Evolutionary conservation across 2,888 invertebrate genomes (phyloP).

Genomic region (Actias luna): DNA sequence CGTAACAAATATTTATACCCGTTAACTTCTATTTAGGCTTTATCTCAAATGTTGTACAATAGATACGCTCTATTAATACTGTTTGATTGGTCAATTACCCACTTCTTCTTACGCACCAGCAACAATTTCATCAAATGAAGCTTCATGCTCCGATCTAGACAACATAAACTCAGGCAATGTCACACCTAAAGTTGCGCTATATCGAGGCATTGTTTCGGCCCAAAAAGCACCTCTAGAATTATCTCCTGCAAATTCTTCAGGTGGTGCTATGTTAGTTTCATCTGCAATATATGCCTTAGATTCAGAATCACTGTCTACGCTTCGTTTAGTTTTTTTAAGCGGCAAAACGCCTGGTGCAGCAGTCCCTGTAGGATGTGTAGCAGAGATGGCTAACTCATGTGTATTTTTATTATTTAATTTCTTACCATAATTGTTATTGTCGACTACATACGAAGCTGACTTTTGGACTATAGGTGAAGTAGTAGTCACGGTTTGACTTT

Average conservation of each 20-base stretch:
- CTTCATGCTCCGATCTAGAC: conserved; percentile 85
- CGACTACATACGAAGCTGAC: conserved; percentile 68
- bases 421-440: conserved; percentile 59
- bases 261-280: conserved; percentile 65
- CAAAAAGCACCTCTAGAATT: conserved; percentile 84
- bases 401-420: conserved; percentile 72
- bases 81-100: conserved; percentile 60
- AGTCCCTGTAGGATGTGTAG: conserved; percentile 45
- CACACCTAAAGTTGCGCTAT: conserved; percentile 83
- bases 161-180: conserved; percentile 86
- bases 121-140: conserved; percentile 83
- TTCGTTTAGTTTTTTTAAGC: conserved; percentile 58
- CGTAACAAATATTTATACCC: conserved; percentile 60
- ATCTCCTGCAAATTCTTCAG: conserved; percentile 78
- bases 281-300: conserved; percentile 55
- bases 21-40: conserved; percentile 61
- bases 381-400: conserved; percentile 45
- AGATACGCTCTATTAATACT: conserved; percentile 74
- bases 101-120: conserved; percentile 64
- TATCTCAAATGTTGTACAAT: conserved; percentile 61
- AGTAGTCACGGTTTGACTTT: conserved; percentile 67
- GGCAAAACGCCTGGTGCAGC: conserved; percentile 34
- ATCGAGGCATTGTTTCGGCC: conserved; percentile 85
- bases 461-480: conserved; percentile 56
- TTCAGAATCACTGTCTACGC: conserved; percentile 58